Conservation (phyloP, 2,888 invertebrate species). For the Carabus problematicus region DNA sequence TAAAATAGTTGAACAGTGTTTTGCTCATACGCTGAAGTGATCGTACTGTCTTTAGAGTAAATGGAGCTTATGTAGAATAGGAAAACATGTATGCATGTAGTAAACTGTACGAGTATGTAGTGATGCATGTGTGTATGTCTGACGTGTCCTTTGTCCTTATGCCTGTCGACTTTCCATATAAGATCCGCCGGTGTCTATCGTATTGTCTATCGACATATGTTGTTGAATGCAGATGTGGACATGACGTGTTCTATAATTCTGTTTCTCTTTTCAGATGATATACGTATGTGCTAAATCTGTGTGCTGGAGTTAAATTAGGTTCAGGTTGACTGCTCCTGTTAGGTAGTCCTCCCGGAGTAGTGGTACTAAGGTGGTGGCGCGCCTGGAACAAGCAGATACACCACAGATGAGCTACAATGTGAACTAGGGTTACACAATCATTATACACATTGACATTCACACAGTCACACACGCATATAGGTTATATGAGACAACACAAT, state of each 20-base stretch:
- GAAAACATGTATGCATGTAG: conserved; percentile 1
- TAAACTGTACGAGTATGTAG: conserved; percentile 4
- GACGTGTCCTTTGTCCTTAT: not conserved
- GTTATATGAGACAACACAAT: not conserved
- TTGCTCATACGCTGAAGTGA: not conserved
- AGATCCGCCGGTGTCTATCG: not conserved
- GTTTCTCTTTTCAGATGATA: conserved; percentile 4
- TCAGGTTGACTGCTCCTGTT: conserved; percentile 65
- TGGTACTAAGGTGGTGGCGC: conserved; percentile 68
- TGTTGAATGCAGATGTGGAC: conserved; percentile 2
- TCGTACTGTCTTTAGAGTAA: conserved; percentile 20
- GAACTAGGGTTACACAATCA: conserved; percentile 25
- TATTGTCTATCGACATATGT: conserved; percentile 14
- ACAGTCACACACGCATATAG: not conserved
- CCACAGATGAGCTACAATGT: conserved; percentile 14
- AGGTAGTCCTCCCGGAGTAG: conserved; percentile 72
- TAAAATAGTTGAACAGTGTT: conserved; percentile 7
- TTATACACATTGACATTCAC: conserved; percentile 10
- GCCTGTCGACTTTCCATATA: conserved; percentile 17
- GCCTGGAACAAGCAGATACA: conserved; percentile 62
- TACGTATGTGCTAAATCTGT: conserved; percentile 36
- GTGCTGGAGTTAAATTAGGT: conserved; percentile 54
- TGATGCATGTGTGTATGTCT: conserved; percentile 6
- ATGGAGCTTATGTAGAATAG: not conserved
- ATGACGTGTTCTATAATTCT: not conserved